Conservation (phyloP, 2,113 vertebrate species). For the Gorsachius goisagi region DNA sequence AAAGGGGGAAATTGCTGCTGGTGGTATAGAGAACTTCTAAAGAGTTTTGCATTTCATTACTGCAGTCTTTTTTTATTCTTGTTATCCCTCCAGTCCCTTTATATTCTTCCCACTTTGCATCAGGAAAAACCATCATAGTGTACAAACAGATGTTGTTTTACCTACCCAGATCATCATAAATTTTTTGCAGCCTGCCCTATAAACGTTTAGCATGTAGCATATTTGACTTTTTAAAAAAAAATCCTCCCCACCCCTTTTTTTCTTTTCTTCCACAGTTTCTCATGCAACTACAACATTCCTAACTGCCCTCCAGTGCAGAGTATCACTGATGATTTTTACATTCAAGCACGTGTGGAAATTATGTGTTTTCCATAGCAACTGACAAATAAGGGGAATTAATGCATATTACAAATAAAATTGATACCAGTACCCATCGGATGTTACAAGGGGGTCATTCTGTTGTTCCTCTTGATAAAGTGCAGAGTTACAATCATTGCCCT, state of each 20-base stretch:
- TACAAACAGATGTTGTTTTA: slow-evolving; percentile 53
- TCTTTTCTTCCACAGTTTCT: background rate
- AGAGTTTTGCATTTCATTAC: slow-evolving; percentile 38
- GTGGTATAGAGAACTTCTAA: slow-evolving; percentile 46
- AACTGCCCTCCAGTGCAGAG: background rate
- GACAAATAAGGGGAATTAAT: slow-evolving; percentile 44
- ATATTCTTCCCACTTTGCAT: slow-evolving; percentile 24
- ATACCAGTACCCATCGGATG: slow-evolving; percentile 15
- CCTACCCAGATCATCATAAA: background rate
- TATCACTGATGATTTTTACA: background rate
- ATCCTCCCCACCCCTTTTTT: background rate
- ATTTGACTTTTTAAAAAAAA: background rate
- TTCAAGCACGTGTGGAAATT: background rate
- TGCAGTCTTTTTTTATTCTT: slow-evolving; percentile 37
- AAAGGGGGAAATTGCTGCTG: slow-evolving; percentile 37
- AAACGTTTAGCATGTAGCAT: background rate
- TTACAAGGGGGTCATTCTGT: slow-evolving; percentile 35
- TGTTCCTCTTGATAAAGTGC: slow-evolving; percentile 56
- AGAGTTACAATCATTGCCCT: slow-evolving; percentile 49
- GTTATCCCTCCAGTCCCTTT: slow-evolving; percentile 45
- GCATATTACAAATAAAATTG: slow-evolving; percentile 49
- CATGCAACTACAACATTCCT: background rate
- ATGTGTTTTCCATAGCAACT: background rate
- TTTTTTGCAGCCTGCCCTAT: background rate
- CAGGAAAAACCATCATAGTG: slow-evolving; percentile 44